Evolutionary conservation across 2,113 vertebrate genomes (phyloP), one percentile per base, ranked within the genome.

Genomic region (Melanerpes aurifrons): DNA sequence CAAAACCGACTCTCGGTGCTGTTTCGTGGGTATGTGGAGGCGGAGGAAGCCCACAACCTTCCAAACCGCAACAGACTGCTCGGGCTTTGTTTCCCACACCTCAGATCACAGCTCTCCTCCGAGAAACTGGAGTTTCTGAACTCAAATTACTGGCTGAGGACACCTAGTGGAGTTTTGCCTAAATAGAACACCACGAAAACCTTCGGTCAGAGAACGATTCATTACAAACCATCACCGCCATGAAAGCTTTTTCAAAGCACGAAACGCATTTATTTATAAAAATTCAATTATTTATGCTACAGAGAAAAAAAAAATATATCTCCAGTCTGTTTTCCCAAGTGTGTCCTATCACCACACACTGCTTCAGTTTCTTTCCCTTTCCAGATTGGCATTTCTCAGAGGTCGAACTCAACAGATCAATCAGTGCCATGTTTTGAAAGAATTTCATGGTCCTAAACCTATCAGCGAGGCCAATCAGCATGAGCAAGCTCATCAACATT

Each of bases 141-240:
- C 28, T 37, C n/a, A 53, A 5, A 11, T 56, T 81, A 54, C 35
- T 84, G 84, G 19, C 85, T 53, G 82, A 81, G 88, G 95, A 96
- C 96, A 95, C 32, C 95, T 96, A 91, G 94, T 77, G 96, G 90
- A 31, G 4, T 18, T 73, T 47, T 86, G 7, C 56, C 64, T 47
- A 32, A 85, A 29, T 56, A 71, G 4, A 62, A 10, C 59, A 32
- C 15, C 32, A 32, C 19, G 26, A 68, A 89, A 50, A 5, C 4
- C 43, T 63, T 28, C 31, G 15, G 2, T 9, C 31, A 5, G 21
- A 35, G n/a, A 58, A 32, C 0, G 0, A 48, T 24, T 76, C 56
- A 7, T 66, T 24, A 17, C 69, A 70, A 67, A 8, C 0, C 10
- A 79, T 58, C 26, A n/a, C 7, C 32, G 71, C 7, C 8, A 61